phyloP scores from a whole-genome alignment of 2,888 invertebrate species.

The Dolomedes plantarius region DNA sequence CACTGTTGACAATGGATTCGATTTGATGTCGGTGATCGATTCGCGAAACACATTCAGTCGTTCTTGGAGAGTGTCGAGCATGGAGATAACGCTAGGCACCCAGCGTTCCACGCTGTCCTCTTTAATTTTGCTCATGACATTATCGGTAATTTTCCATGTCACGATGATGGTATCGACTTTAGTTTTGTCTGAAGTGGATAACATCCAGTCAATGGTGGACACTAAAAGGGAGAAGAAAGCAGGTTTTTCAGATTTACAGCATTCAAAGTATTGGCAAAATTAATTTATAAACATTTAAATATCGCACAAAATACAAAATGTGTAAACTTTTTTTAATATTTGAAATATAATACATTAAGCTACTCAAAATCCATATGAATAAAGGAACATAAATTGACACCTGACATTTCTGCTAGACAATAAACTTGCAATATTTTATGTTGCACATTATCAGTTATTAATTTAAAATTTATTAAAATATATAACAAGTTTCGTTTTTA shows the following conservation, averaged over 20 bases:
- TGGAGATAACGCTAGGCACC: slow-evolving; percentile 56
- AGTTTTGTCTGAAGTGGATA: slow-evolving; percentile 69
- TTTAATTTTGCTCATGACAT: slow-evolving; percentile 63
- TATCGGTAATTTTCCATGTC: slow-evolving; percentile 73
- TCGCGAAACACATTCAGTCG: slow-evolving; percentile 64
- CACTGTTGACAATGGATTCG: slow-evolving; percentile 71
- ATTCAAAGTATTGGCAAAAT: too few species aligned
- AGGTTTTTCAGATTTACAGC: neutral
- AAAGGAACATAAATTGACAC: too few species aligned
- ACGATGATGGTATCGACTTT: slow-evolving; percentile 66
- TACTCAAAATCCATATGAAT: too few species aligned
- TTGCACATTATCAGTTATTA: too few species aligned
- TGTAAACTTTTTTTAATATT: too few species aligned
- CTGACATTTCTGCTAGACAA: too few species aligned
- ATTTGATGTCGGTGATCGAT: slow-evolving; percentile 59
- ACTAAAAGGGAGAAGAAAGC: slow-evolving; percentile 37
- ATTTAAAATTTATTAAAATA: too few species aligned
- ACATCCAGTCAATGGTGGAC: slow-evolving; percentile 73
- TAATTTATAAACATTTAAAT: too few species aligned
- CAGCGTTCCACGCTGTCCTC: slow-evolving; percentile 59
- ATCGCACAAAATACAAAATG: too few species aligned
- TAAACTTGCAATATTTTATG: too few species aligned
- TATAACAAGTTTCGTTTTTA: too few species aligned
- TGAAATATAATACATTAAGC: too few species aligned
- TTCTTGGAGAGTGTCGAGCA: slow-evolving; percentile 67